These are phyloP conservation scores for Palythoa grandiflora DNA, from an alignment of 92 coral and sea anemone genomes.

Conservation along the genomic window DNA sequence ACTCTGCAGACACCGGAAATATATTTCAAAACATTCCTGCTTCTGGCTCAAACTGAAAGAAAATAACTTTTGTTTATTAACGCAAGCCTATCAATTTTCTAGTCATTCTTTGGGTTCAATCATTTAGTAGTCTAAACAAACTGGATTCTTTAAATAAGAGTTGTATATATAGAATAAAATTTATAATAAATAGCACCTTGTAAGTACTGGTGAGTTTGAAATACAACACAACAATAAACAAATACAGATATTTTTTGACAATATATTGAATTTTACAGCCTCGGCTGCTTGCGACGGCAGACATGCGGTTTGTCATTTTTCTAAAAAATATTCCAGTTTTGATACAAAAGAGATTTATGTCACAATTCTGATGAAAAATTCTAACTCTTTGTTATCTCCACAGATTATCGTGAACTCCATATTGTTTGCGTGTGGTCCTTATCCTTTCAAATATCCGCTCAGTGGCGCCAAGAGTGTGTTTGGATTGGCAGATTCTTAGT, in stretches of 20 bases:
- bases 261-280: neutral
- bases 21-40: neutral
- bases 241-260: neutral
- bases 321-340: neutral
- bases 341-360: neutral
- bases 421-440: constrained; percentile 60
- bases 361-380: neutral
- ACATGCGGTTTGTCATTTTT: neutral
- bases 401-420: constrained; percentile 28
- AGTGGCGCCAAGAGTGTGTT: constrained; percentile 61
- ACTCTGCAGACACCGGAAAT: neutral
- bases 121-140: neutral
- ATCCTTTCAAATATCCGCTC: constrained; percentile 55
- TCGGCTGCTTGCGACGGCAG: neutral
- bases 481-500: constrained; percentile 62
- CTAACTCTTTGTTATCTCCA: constrained; percentile 22
- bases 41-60: neutral
- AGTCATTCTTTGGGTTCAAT: neutral
- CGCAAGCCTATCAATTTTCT: neutral
- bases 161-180: neutral
- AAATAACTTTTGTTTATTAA: neutral
- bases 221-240: neutral
- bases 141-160: neutral
- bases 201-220: neutral
- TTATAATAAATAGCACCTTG: too few relatives aligned